Percentiles rank a stretch among this genome's conserved stretches.
phyloP scores from a whole-genome alignment of 2,113 vertebrate species.

The Coryphaenoides rupestris region DNA sequence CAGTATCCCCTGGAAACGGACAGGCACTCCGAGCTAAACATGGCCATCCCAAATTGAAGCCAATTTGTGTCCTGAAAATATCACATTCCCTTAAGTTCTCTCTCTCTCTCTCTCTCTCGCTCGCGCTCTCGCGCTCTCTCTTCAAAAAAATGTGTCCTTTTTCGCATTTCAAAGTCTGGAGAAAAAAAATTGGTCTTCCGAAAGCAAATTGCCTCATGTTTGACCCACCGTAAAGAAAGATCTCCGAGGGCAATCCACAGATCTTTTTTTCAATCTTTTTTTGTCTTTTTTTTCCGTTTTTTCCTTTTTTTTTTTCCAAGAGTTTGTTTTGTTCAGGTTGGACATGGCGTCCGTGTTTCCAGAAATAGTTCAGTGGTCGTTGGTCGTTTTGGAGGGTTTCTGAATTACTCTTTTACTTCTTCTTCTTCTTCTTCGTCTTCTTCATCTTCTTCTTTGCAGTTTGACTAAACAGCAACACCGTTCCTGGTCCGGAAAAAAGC shows the following conservation, averaged over 20 bases:
- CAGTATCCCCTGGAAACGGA: conserved; percentile 84
- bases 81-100: conserved; percentile 66
- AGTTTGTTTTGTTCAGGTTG: conserved; percentile 56
- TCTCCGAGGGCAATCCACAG: conserved; percentile 60
- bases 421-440: conserved; percentile 53
- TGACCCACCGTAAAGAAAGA: conserved; percentile 56
- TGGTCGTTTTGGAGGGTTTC: conserved; percentile 51
- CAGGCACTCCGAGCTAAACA: conserved; percentile 89
- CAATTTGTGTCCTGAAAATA: conserved; percentile 75
- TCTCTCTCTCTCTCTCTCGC: too few relatives aligned
- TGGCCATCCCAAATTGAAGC: conserved; percentile 69
- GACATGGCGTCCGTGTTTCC: conserved; percentile 56
- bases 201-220: conserved; percentile 58
- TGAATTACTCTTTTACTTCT: conserved; percentile 60
- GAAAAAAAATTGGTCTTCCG: conserved; percentile 62
- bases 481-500: conserved; percentile 64
- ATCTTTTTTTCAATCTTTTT: conserved; percentile 26
- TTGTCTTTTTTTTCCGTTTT: not conserved
- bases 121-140: too few relatives aligned
- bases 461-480: conserved; percentile 42
- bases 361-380: conserved; percentile 52
- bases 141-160: conserved; percentile 45
- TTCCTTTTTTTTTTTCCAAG: conserved; percentile 37
- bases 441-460: conserved; percentile 45
- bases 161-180: not conserved